Evolutionary conservation across 92 coral and sea anemone species (phyloP).

Genomic region (Isaurus tuberculatus): DNA sequence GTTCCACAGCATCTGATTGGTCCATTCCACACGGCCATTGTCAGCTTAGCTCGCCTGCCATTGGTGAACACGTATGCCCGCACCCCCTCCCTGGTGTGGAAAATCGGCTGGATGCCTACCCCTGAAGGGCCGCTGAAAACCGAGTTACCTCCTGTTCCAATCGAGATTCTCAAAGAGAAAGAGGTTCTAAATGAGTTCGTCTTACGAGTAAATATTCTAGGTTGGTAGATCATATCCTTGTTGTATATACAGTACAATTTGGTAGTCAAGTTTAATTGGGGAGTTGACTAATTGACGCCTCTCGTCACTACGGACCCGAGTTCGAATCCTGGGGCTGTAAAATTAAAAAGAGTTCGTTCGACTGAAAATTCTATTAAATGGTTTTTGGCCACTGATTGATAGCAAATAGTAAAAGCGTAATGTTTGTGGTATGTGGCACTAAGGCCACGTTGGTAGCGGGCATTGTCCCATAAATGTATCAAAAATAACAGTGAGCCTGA

Average conservation of each 20-base stretch:
- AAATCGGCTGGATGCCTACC: conserved; percentile 90
- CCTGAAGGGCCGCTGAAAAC: conserved; percentile 85
- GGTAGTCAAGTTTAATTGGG: no score
- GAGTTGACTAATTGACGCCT: no score
- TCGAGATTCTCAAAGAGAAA: conserved; percentile 95
- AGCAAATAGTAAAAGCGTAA: no score
- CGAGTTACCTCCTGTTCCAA: conserved; percentile 95
- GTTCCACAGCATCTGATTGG: conserved; percentile 84
- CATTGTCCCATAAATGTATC: no score
- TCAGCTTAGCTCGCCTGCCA: conserved; percentile 89
- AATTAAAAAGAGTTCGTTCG: no score
- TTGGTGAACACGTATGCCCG: conserved; percentile 96
- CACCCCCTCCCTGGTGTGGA: conserved; percentile 94
- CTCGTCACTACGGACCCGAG: no score
- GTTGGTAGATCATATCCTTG: conserved; percentile 50
- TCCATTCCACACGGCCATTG: conserved; percentile 78
- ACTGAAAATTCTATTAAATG: no score
- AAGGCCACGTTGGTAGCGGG: no score
- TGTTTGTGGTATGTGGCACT: no score
- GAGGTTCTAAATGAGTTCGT: conserved; percentile 95
- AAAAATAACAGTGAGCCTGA: no score
- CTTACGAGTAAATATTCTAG: conserved; percentile 84
- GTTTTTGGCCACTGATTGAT: no score
- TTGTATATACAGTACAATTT: background rate
- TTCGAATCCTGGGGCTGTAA: no score